Evolutionary conservation across 2,888 invertebrate genomes (phyloP), one percentile per base, ranked within the genome.

Genomic region (Platycheirus albimanus): DNA sequence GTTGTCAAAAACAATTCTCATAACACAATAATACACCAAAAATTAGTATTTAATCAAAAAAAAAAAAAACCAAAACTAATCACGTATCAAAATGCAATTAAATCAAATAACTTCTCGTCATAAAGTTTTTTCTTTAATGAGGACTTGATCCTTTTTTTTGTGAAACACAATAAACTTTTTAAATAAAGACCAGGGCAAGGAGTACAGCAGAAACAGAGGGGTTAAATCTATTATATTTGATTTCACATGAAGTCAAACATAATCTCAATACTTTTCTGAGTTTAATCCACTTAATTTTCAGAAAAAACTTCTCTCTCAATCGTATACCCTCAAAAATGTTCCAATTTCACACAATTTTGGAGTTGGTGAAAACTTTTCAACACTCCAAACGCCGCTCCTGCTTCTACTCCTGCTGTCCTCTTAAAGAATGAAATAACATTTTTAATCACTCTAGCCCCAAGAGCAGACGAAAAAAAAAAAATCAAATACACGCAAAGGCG

Each of bases 321-420:
- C 6, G 49, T 6, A 24, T 15, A 3, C 10, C 11, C 30, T 19
- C 1, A 61, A 20, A 70, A 61, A 49, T 43, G 28, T 36, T 38
- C 51, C 72, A 64, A 49, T 64, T 72, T 47, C 52, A 19, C 63
- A 63, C 63, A 72, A 43, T 52, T 52, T 52, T 45, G 17, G n/a
- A 52, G 43, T 24, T 36, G 51, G 28, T 20, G 3, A 15, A 33
- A 72, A 72, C 45, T 64, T 64, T 47, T 38, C 19, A 71, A 51
- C 41, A 52, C 52, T 63, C 28, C 24, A 45, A 72, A 10, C 36
- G 15, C 19, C 13, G 13, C 15, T 4, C 24, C n/a, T 41, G 20
- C 41, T 8, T 33, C 7, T n/a, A n/a, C n/a, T n/a, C n/a, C n/a
- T n/a, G n/a, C n/a, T n/a, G n/a, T 24, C 41, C 20, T 30, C 58